These are phyloP conservation scores for Lagorchestes hirsutus DNA, from an alignment of 2,797 vertebrate genomes.

Conservation along the genomic window DNA sequence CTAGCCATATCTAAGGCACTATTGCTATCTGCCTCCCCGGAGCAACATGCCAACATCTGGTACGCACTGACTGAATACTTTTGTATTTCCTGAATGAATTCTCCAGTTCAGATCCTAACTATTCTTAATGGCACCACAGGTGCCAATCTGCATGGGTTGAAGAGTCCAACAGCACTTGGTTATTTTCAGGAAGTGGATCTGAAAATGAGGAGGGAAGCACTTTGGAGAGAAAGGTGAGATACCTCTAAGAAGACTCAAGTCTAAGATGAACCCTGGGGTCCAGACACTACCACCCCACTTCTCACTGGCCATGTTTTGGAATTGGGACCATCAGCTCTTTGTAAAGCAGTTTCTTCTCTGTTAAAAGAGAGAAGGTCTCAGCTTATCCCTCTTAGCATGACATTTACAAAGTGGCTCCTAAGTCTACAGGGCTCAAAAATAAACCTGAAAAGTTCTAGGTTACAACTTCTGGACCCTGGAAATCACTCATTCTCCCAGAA, in stretches of 20 bases:
- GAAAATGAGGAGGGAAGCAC: not conserved
- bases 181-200: constrained; percentile 32
- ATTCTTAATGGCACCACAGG: not conserved
- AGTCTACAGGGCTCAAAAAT: constrained; percentile 45
- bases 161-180: not conserved
- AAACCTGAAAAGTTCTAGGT: not conserved
- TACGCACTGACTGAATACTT: not conserved
- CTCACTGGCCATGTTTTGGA: constrained; percentile 24
- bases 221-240: constrained; percentile 51
- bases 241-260: not conserved
- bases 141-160: not conserved
- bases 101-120: not conserved
- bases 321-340: constrained; percentile 42
- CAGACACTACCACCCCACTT: constrained; percentile 31
- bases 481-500: constrained; percentile 52
- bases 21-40: not conserved
- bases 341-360: constrained; percentile 62
- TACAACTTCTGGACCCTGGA: constrained; percentile 38
- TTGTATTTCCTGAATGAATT: not conserved
- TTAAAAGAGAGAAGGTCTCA: constrained; percentile 51
- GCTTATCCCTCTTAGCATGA: constrained; percentile 29
- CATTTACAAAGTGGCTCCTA: constrained; percentile 25
- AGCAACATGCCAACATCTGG: not conserved
- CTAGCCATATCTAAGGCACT: not conserved
- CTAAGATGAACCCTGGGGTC: constrained; percentile 55